Base-by-base conservation (phyloP, 2,888 invertebrate genomes). In the Ecdyonurus torrentis region DNA sequence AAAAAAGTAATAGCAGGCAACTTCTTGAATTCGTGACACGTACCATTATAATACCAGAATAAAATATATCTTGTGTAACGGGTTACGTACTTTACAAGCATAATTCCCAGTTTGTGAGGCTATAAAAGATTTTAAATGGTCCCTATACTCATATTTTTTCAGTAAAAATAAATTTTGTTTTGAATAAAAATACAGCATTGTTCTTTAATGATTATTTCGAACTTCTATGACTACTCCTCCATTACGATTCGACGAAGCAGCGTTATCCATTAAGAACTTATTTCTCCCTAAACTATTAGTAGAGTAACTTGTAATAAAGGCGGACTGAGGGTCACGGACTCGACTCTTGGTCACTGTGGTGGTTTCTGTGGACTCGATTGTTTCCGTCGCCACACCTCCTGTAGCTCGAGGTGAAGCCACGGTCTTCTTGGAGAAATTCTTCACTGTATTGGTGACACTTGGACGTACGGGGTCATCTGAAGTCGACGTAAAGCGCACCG, bases 361-460 rank as follows among this genome's bases (percentile, higher is more conserved):
- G 7, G 82, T 82, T 74, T 86, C 86, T 63, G 83, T 82, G 1
- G 85, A 85, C 70, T 86, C 83, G 25, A 86, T 83, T 52, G 85
- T 83, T 73, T 86, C 84, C 68, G 83, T 77, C 5, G 80, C 77
- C 19, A 61, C 63, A 2, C 62, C 64, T 19, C 61, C 64, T 24
- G 83, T 79, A 0, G 85, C 85, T 69, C 83, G 81, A 70, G 78
- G 81, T 1, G 81, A 76, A 18, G 86, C 86, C 60, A 86, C 75
- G 1, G 83, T 79, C 74, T 85, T 85, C 74, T 85, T 86, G 67
- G 82, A 81, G 68, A 83, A 81, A 58, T 81, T 86, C 71, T 85
- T 83, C 19, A 85, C 83, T 0, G 84, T 85, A 70, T 87, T 84
- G 23, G 87, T 86, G 63, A 86, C 79, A 69, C 83, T 83, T 22